phyloP scores from a whole-genome alignment of 2,797 vertebrate genomes.

The Caiman crocodilus region DNA sequence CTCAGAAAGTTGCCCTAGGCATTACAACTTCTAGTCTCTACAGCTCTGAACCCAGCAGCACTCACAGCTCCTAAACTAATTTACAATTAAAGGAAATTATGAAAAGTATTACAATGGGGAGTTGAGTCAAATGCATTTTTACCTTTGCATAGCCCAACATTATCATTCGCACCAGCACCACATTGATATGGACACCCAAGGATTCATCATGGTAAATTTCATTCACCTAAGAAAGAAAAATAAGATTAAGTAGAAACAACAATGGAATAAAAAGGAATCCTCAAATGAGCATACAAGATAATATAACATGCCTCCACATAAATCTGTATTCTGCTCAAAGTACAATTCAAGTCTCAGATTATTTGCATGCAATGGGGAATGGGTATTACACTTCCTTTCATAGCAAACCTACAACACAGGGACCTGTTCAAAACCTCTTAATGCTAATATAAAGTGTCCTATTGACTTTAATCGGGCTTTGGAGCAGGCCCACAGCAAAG shows the following conservation, averaged over 20 bases:
- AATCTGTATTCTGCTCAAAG: background rate
- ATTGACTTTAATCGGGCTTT: background rate
- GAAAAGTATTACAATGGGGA: fast-evolving
- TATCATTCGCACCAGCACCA: constrained; percentile 98
- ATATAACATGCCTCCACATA: background rate
- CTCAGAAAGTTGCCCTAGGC: background rate
- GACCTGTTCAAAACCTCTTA: background rate
- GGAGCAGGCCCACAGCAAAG: background rate
- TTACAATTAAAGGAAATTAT: fast-evolving
- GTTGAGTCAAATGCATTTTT: constrained; percentile 15
- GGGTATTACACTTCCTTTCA: fast-evolving
- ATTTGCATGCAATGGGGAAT: background rate
- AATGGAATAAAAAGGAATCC: background rate
- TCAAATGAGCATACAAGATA: fast-evolving
- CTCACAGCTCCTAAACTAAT: background rate
- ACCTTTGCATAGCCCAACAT: constrained; percentile 99
- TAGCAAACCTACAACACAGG: fast-evolving
- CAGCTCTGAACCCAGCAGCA: background rate
- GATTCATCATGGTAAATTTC: constrained; percentile 99
- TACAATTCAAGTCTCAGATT: background rate
- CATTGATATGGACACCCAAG: constrained; percentile 94
- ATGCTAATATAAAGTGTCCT: background rate
- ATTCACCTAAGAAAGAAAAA: constrained; percentile 88
- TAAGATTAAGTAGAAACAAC: background rate
- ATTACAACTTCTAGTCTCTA: background rate